phyloP scores from a whole-genome alignment of 53 echinoderm and acorn worm species.

The Actinopyga echinites region DNA sequence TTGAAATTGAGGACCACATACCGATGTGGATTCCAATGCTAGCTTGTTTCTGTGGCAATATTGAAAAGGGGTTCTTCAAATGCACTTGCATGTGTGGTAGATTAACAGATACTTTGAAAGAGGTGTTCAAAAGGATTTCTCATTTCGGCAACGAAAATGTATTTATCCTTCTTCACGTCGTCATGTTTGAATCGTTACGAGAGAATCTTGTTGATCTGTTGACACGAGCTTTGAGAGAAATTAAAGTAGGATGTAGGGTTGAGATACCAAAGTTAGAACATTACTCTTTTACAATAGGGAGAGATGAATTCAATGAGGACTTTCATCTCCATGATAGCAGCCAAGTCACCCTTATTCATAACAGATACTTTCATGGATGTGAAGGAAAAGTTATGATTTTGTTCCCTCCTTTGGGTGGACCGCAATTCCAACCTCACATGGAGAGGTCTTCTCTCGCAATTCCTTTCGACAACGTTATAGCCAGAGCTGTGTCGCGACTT shows the following conservation, averaged over 20 bases:
- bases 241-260: constrained; percentile 1
- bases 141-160: not conserved
- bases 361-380: constrained; percentile 22
- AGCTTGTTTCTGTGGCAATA: not conserved
- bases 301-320: not conserved
- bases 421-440: not conserved
- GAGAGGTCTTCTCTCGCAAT: not conserved
- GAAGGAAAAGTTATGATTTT: constrained; percentile 22
- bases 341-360: not conserved
- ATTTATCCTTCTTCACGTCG: constrained; percentile 4
- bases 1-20: constrained; percentile 10
- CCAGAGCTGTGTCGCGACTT: not conserved
- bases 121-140: constrained; percentile 2
- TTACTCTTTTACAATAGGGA: not conserved
- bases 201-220: not conserved
- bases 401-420: constrained; percentile 20
- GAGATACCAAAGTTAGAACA: constrained; percentile 7
- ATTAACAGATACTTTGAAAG: not conserved
- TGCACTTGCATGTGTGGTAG: not conserved
- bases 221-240: not conserved
- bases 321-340: too few species aligned
- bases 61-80: not conserved
- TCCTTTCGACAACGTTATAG: constrained; percentile 12
- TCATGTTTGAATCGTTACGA: constrained; percentile 11
- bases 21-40: constrained; percentile 31